Evolutionary conservation across 2,888 invertebrate genomes (phyloP), one percentile per base, ranked within the genome.

Genomic region (Dicroscelio sp.): DNA sequence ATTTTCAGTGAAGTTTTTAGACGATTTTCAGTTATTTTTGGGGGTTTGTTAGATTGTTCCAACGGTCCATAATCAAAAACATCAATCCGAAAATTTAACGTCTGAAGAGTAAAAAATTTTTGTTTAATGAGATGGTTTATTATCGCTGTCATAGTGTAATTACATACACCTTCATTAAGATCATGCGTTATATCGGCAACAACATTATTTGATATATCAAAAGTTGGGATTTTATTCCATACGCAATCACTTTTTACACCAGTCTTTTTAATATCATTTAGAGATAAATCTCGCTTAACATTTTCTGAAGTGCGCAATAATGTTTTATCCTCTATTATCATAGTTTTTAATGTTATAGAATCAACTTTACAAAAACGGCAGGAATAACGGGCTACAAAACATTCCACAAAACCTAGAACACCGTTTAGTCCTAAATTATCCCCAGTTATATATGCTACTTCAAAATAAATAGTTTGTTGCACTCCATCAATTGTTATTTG

Each of bases 101-200:
- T 38, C 20, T 73, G 14, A 20, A 48, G 23, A 30, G 25, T 52
- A 30, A 73, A 73, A 73, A 20, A 73, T n/a, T 73, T 73, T 38
- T 48, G 31, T 30, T 82, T 65, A 58, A 82, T n/a, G 92, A 52
- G 31, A 76, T 38, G 5, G 71, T 69, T 58, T 6, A 75, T 12
- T 31, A 75, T 25, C 14, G 5, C 14, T 14, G n/a, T 30, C 69
- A 93, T 78, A 30, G 83, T 76, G 75, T 93, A 92, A 27, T 75
- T 55, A 55, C 73, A 88, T 5, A 69, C 87, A 8, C 93, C 92
- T 86, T 92, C 91, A 4, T 69, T 52, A 6, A 91, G 12, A 78
- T 94, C 92, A 80, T 94, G 94, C 90, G 94, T 92, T 27, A 85
- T 35, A 76, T 93, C 92, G 23, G 82, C 79, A 25, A 84, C 67